Conservation (phyloP, 2,797 vertebrate species). For the Pristis pectinata region DNA sequence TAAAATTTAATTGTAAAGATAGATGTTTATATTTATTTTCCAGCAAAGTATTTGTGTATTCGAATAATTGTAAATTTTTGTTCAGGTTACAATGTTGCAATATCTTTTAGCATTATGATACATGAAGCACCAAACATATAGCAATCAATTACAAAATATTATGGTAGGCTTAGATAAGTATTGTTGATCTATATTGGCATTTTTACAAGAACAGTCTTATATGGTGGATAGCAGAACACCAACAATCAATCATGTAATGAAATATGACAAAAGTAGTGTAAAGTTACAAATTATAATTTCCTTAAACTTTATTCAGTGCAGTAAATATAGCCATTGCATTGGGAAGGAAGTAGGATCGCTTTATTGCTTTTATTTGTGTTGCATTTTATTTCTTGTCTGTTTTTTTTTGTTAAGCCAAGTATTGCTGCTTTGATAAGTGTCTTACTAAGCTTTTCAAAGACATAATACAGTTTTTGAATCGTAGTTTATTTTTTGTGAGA, state of each 20-base stretch:
- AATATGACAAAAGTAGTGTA: not conserved
- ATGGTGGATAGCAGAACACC: not conserved
- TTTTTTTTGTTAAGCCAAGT: not conserved
- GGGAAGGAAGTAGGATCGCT: not conserved
- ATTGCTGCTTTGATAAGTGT: not conserved
- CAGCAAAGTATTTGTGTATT: not conserved
- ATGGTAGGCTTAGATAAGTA: not conserved
- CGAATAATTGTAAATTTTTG: not conserved
- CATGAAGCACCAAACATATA: not conserved
- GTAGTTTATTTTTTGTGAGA: not conserved
- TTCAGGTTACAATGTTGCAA: not conserved
- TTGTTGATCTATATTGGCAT: not conserved
- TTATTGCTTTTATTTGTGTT: not conserved
- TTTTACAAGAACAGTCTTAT: not conserved
- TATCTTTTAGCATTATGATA: not conserved
- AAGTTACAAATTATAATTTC: not conserved
- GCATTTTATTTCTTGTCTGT: not conserved
- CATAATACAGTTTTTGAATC: not conserved
- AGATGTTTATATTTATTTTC: not conserved
- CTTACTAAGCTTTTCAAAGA: not conserved
- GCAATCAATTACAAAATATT: not conserved
- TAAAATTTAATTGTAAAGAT: not conserved
- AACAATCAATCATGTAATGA: not conserved
- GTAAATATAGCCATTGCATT: not conserved
- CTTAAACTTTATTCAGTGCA: not conserved